Evolutionary conservation across 2,888 invertebrate genomes (phyloP), one percentile per base, ranked within the genome.

Genomic region (Erebia palarica): DNA sequence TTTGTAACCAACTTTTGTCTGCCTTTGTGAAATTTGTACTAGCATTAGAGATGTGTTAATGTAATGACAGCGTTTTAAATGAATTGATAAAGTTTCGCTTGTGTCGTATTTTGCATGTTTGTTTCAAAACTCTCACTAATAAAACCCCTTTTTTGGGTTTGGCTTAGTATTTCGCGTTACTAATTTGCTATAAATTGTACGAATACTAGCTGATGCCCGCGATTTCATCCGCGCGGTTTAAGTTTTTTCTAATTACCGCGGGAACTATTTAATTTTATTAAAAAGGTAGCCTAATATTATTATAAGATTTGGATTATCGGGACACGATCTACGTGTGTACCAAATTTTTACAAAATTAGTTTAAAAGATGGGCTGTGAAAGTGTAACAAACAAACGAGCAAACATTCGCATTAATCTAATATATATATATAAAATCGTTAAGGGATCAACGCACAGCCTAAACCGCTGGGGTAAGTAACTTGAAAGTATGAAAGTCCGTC

Each of bases 1-100:
- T 65, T 65, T 65, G 18, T 55, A 55, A 55, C 55, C 65, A 65
- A 65, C 65, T 55, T 65, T 63, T 42, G 55, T 55, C 36, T 55
- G 65, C 53, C 55, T 55, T 65, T 65, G 65, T 65, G 42, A 36
- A 53, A 65, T 53, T 64, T 53, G 65, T 55, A 65, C 53, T 16
- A 42, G 21, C 47, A 47, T 63, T 63, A 49, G 47, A 63, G 49
- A 49, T 49, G 63, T 63, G 63, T 49, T 47, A 49, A 63, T 49
- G 63, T 49, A 14, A 63, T 14, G 63, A 49, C 63, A 63, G 63
- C 63, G 18, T 61, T 16, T 44, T 63, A 47, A 49, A 63, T 63
- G 63, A 63, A 63, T 63, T 63, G 63, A 14, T 63, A 63, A 63
- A 63, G 49, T 63, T 63, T 63, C 3, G 16, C 63, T 27, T 13